A percentile compares a stretch with the other conserved stretches of the same genome.
Evolutionary conservation across 2,797 vertebrate genomes (phyloP).

Genomic region (Mastacembelus armatus): DNA sequence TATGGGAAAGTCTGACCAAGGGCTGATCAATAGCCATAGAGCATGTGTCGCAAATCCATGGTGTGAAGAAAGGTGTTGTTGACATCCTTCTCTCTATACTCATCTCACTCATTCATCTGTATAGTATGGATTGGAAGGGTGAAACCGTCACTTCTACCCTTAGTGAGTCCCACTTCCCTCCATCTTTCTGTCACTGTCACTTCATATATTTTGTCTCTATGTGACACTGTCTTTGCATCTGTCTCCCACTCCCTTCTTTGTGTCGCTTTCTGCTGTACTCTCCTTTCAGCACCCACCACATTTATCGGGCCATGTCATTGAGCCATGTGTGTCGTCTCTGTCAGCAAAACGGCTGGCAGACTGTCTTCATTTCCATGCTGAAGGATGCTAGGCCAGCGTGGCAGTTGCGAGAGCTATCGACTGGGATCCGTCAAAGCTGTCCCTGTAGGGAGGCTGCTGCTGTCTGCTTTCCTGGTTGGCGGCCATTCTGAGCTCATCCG

Average conservation of each 20-base stretch:
- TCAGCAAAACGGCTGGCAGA: slow-evolving; percentile 74
- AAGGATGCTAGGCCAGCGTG: slow-evolving; percentile 72
- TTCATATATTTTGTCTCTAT: slow-evolving; percentile 40
- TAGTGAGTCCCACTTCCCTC: slow-evolving; percentile 9
- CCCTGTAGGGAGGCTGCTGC: slow-evolving; percentile 60
- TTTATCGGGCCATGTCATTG: slow-evolving; percentile 75
- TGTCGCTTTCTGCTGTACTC: slow-evolving; percentile 39
- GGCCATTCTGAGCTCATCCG: slow-evolving; percentile 48
- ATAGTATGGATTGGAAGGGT: slow-evolving; percentile 43
- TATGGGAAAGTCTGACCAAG: slow-evolving; percentile 50
- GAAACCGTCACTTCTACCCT: slow-evolving; percentile 38
- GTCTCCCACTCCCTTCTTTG: slow-evolving; percentile 42
- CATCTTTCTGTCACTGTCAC: slow-evolving; percentile 40
- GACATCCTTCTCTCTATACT: slow-evolving; percentile 55
- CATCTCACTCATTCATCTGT: slow-evolving; percentile 55
- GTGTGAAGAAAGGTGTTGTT: slow-evolving; percentile 45
- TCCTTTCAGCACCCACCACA: slow-evolving; percentile 57
- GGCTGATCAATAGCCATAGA: slow-evolving; percentile 71
- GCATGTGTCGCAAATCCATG: slow-evolving; percentile 57
- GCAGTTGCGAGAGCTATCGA: slow-evolving; percentile 77
- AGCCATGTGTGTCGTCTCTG: slow-evolving; percentile 70
- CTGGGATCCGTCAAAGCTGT: slow-evolving; percentile 74
- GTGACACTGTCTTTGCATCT: slow-evolving; percentile 59
- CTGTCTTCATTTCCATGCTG: slow-evolving; percentile 75
- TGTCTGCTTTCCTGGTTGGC: slow-evolving; percentile 42